These are phyloP conservation scores for Agonum fuliginosum DNA, from an alignment of 2,888 invertebrate genomes.

Conservation along the genomic window DNA sequence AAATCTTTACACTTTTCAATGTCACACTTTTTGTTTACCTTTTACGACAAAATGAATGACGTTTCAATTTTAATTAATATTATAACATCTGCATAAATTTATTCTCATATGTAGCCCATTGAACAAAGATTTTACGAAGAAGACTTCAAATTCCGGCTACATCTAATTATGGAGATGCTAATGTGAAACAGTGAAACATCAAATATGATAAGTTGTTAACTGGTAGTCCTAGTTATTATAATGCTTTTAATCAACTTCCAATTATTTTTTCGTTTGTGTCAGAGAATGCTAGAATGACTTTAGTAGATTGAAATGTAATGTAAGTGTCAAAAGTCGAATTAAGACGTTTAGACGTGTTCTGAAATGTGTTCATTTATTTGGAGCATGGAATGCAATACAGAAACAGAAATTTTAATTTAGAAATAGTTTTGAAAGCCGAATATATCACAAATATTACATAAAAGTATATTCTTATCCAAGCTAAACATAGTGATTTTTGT, in stretches of 20 bases:
- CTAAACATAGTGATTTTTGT: too few relatives aligned
- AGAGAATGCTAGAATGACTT: not conserved
- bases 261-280: not conserved
- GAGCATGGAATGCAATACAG: too few relatives aligned
- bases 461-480: too few relatives aligned
- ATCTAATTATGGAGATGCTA: constrained; percentile 3
- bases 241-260: not conserved
- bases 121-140: constrained; percentile 5
- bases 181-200: not conserved
- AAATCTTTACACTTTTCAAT: not conserved
- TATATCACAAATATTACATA: too few relatives aligned
- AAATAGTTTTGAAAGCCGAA: too few relatives aligned
- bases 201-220: too few relatives aligned
- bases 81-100: not conserved
- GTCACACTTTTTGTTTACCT: constrained; percentile 2
- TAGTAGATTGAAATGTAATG: not conserved
- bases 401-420: too few relatives aligned
- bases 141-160: not conserved
- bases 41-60: not conserved
- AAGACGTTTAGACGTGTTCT: not conserved
- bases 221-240: not conserved
- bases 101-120: constrained; percentile 4
- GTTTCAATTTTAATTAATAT: not conserved
- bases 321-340: not conserved
- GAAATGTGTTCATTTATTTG: not conserved